Percentiles rank a stretch among this genome's conserved stretches.
Evolutionary conservation across 2,888 invertebrate species (phyloP).

Genomic region (Bellardia pandia): DNA sequence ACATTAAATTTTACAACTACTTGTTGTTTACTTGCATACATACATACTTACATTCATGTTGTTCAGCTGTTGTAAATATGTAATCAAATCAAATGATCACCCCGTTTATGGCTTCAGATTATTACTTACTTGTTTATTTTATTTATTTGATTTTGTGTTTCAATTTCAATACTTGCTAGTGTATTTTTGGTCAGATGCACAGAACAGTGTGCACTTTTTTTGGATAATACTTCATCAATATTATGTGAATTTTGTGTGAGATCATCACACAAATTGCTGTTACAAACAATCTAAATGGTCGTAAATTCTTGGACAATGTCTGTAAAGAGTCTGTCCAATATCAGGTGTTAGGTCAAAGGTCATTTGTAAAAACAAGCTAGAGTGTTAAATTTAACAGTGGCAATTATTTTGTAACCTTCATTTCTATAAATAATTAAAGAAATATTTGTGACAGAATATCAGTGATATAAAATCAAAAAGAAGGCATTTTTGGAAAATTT

Average conservation of each 20-base stretch:
- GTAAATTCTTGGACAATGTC: neutral
- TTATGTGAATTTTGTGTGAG: neutral
- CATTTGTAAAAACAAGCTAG: neutral
- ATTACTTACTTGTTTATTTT: slow-evolving; percentile 42
- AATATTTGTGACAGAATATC: no score
- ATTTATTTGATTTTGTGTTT: neutral
- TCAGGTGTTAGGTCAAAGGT: slow-evolving; percentile 13
- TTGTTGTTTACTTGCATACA: neutral
- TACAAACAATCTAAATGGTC: neutral
- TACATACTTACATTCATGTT: neutral
- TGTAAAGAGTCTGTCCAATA: neutral
- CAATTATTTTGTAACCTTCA: no score
- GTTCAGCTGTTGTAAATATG: slow-evolving; percentile 6
- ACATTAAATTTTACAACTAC: slow-evolving; percentile 49
- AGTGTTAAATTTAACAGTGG: no score
- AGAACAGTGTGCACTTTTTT: neutral
- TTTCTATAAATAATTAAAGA: no score
- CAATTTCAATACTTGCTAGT: neutral
- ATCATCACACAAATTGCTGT: neutral
- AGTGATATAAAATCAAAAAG: no score
- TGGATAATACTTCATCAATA: neutral
- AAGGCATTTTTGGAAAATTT: no score
- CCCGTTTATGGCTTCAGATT: slow-evolving; percentile 46
- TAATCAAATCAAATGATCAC: slow-evolving; percentile 39
- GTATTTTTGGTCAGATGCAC: neutral